Base-by-base conservation (phyloP, 2,888 invertebrate species). In the Parnassius apollo region DNA sequence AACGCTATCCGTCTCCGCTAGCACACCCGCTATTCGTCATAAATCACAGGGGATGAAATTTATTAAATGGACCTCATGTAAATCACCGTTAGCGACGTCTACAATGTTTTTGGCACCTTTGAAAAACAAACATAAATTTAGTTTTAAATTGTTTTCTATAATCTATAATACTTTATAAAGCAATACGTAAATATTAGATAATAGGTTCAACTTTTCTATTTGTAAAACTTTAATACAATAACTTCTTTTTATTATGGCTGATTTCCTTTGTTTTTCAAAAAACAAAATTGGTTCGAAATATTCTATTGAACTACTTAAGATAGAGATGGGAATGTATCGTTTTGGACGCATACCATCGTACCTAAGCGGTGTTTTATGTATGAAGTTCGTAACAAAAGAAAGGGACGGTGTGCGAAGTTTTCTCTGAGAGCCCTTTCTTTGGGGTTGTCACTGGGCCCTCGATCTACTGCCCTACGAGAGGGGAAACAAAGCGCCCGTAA, bases 401-500 rank as follows among this genome's bases (percentile, higher is more conserved):
- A 74, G 74, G 77, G 80, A 74, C 73, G 73, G 66, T 68, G 68
- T 70, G 73, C 68, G 68, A 78, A 80, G 77, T 83, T 85, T 82
- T 79, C 80, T 78, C 75, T 65, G 75, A 77, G 82, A 78, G 83
- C 86, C 88, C 85, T 87, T 86, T 82, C 81, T 82, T 85, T 86
- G 80, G 88, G 88, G 89, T 84, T 85, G 88, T 86, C 86, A 83
- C 78, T 82, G 83, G 81, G 76, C 85, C 87, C 87, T 85, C 71
- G 81, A 79, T 84, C 81, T 82, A 82, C 78, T 87, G 87, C 85
- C 86, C 88, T 85, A 75, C 75, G 75, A 68, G 71, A 72, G 72
- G 77, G 75, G 71, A 70, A 55, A 57, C 63, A 51, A 66, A 66
- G 64, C 71, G 83, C 80, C 58, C 62, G 60, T 79, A 86, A 87